Evolutionary conservation across 1,140 invertebrate species (phyloP).

Genomic region (Thaumetopoea pityocampa): DNA sequence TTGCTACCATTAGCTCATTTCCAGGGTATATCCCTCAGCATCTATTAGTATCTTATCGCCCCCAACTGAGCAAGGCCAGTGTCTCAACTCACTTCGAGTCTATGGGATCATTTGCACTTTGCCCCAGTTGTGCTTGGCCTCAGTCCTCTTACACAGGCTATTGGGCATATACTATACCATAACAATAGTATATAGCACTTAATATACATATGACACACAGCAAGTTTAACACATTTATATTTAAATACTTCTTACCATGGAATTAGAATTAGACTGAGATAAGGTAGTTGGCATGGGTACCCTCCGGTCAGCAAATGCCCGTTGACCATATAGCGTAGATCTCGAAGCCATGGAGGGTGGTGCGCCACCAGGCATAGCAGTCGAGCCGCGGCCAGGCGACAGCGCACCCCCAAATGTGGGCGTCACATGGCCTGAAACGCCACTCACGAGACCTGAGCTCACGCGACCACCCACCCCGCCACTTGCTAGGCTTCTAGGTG

Average conservation of each 20-base stretch:
- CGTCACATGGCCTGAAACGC: constrained; percentile 76
- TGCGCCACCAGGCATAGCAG: constrained; percentile 72
- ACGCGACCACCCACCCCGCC: constrained; percentile 79
- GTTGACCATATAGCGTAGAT: constrained; percentile 83
- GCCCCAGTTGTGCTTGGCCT: too few species aligned
- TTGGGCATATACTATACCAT: too few species aligned
- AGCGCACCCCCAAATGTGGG: constrained; percentile 65
- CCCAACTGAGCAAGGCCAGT: too few species aligned
- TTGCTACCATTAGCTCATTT: too few species aligned
- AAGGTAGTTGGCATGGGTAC: constrained; percentile 79
- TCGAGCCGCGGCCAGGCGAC: constrained; percentile 66
- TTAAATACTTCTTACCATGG: constrained; percentile 52
- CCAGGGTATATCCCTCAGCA: too few species aligned
- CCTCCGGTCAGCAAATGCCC: constrained; percentile 85
- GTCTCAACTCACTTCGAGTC: too few species aligned
- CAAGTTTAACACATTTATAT: too few species aligned
- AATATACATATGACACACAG: too few species aligned
- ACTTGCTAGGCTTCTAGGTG: constrained; percentile 84
- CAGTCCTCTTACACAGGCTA: too few species aligned
- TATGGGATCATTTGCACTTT: too few species aligned
- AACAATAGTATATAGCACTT: too few species aligned
- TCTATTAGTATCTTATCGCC: too few species aligned
- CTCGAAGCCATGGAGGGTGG: constrained; percentile 72
- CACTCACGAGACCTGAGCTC: constrained; percentile 76
- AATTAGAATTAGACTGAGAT: constrained; percentile 78